Evolutionary conservation across 2,888 invertebrate species (phyloP).

Genomic region (Beris chalybata): DNA sequence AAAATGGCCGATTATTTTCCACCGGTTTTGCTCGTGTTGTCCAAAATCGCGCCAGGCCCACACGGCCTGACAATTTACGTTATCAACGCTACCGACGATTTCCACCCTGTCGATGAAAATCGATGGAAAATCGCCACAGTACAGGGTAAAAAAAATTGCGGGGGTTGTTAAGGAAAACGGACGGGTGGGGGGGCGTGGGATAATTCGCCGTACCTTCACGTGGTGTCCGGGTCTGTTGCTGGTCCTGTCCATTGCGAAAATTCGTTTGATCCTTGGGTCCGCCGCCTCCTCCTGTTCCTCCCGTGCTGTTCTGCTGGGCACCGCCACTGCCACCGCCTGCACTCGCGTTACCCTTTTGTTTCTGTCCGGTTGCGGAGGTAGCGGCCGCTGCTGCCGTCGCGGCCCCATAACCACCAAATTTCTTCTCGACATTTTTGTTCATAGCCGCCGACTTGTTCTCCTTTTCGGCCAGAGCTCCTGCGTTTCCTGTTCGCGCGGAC

Average conservation of each 20-base stretch:
- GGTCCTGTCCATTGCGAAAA: constrained; percentile 51
- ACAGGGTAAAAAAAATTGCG: no score
- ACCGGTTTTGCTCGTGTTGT: no score
- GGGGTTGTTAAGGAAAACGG: no score
- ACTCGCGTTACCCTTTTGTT: not conserved
- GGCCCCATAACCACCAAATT: constrained; percentile 31
- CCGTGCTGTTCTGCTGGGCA: not conserved
- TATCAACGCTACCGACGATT: no score
- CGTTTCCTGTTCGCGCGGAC: constrained; percentile 3
- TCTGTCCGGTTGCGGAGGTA: constrained; percentile 1
- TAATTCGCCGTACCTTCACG: constrained; percentile 48
- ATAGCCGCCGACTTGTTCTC: constrained; percentile 55
- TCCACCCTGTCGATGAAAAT: no score
- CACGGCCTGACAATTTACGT: no score
- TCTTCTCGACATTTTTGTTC: constrained; percentile 52
- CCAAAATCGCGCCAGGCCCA: no score
- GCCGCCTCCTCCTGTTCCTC: constrained; percentile 7
- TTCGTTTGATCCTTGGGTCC: constrained; percentile 38
- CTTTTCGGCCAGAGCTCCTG: constrained; percentile 47
- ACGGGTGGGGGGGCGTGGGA: no score
- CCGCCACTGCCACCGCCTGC: constrained; percentile 7
- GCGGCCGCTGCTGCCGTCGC: constrained; percentile 6
- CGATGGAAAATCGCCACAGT: no score
- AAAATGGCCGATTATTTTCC: no score
- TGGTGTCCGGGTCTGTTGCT: constrained; percentile 42